Evolutionary conservation across 2,888 invertebrate genomes (phyloP).

Genomic region (Himalopsyche tibetana): DNA sequence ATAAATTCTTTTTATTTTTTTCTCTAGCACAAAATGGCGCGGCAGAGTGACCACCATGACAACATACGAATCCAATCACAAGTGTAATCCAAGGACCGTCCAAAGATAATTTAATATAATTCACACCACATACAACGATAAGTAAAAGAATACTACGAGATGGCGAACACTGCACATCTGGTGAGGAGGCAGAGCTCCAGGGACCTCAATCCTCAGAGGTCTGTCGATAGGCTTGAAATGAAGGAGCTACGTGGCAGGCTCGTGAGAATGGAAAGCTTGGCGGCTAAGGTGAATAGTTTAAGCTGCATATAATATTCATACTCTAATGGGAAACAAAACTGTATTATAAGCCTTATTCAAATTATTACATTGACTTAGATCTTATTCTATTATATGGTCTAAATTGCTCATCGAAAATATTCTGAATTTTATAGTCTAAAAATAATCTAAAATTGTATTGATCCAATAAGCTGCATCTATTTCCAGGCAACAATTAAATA

Average conservation of each 20-base stretch:
- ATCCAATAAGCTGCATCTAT: too few relatives aligned
- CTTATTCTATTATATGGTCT: too few relatives aligned
- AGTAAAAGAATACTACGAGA: conserved; percentile 68
- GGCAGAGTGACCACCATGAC: conserved; percentile 51
- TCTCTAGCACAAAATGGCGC: conserved; percentile 51
- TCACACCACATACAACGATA: conserved; percentile 23
- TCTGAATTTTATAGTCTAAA: too few relatives aligned
- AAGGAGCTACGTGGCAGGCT: conserved; percentile 89
- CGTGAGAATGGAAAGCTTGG: conserved; percentile 84
- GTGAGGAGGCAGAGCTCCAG: conserved; percentile 92
- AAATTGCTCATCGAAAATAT: too few relatives aligned
- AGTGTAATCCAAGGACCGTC: background rate
- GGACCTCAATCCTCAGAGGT: conserved; percentile 88
- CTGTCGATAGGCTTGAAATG: conserved; percentile 90
- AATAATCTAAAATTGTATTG: background rate
- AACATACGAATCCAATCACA: conserved; percentile 8
- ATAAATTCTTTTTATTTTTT: background rate
- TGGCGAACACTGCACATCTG: conserved; percentile 94
- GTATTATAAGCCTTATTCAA: too few relatives aligned
- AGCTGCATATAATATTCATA: too few relatives aligned
- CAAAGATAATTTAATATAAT: conserved; percentile 5
- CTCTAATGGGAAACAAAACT: too few relatives aligned
- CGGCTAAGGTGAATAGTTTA: conserved; percentile 68
- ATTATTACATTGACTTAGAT: too few relatives aligned
- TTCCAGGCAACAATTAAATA: conserved; percentile 79